Evolutionary conservation across 1,140 invertebrate species (phyloP).

Genomic region (Sarcophaga bullata): DNA sequence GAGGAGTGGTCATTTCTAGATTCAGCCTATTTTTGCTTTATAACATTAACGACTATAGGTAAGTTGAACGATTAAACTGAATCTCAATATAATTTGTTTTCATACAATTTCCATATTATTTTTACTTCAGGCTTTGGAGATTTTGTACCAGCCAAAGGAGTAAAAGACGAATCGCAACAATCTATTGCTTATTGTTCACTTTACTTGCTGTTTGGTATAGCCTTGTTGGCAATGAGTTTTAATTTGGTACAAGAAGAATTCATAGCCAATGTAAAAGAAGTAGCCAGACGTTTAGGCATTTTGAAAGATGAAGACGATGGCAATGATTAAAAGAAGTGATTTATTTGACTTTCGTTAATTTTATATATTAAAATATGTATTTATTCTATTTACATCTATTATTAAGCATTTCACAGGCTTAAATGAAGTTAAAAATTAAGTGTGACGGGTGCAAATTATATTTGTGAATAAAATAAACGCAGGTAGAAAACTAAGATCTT

Average conservation of each 20-base stretch:
- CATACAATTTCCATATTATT: slow-evolving; percentile 1
- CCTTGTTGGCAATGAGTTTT: slow-evolving; percentile 97
- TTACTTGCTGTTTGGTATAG: slow-evolving; percentile 95
- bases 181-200: slow-evolving; percentile 91
- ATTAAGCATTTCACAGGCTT: not conserved
- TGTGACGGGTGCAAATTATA: not conserved
- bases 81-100: not conserved
- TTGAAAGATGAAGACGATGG: slow-evolving; percentile 78
- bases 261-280: slow-evolving; percentile 84
- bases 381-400: slow-evolving; percentile 5
- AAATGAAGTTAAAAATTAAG: not conserved
- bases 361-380: slow-evolving; percentile 11
- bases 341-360: slow-evolving; percentile 17
- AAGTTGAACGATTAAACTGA: slow-evolving; percentile 27
- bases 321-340: slow-evolving; percentile 48
- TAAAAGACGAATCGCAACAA: slow-evolving; percentile 75
- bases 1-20: slow-evolving; percentile 91
- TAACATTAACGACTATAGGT: slow-evolving; percentile 93
- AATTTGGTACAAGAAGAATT: slow-evolving; percentile 95
- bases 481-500: not conserved
- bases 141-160: slow-evolving; percentile 87
- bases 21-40: slow-evolving; percentile 95
- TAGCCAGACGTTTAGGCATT: slow-evolving; percentile 85
- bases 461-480: not conserved
- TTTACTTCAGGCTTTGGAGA: slow-evolving; percentile 81